Base-by-base conservation (phyloP, 1,140 invertebrate species). In the Drosophila ambigua region DNA sequence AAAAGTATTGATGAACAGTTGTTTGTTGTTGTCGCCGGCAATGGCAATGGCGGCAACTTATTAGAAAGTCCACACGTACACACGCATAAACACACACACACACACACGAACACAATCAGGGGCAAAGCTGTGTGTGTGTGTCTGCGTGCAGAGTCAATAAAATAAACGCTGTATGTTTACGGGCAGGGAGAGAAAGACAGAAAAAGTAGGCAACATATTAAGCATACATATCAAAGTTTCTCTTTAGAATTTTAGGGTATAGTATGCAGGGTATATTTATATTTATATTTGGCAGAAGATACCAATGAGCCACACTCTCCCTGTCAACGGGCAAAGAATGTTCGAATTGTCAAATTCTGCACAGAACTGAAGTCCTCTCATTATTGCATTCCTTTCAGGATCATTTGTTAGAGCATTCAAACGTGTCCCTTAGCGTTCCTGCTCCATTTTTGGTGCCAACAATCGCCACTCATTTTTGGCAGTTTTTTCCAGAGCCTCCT, bases 1-100 rank as follows among this genome's bases (percentile, higher is more conserved):
- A 72, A 87, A 87, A 88, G 82, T 87, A 87, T 87, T 87, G 83
- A 87, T 88, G 79, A 87, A 79, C 79, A 82, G 82, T 82, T 87
- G 82, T 81, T 87, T 87, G 78, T 85, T 85, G 74, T 77, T 75
- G 68, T 77, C 60, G 58, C 71, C 71, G 78, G 77, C 58, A 69
- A 64, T 64, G 58, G 65, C 55, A 54, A 85, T 68, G 67, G 60
- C 64, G 76, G 75, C 79, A 88, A 88, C 79, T 88, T 88, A 88
- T 88, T 88, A 88, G 84, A 88, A 88, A 88, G 72, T 88, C 69
- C 67, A 55, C 50, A 54, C 57, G 66, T 62, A 51, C 58, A 63
- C 74, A 63, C 66, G 26, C 41, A 52, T 23, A 3, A 2, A 31
- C 7, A 16, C 16, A 16, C 16, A 16, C 16, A 16, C 16, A 16